Evolutionary conservation across 1,140 invertebrate genomes (phyloP), one percentile per base, ranked within the genome.

Genomic region (Arctopsyche grandis): DNA sequence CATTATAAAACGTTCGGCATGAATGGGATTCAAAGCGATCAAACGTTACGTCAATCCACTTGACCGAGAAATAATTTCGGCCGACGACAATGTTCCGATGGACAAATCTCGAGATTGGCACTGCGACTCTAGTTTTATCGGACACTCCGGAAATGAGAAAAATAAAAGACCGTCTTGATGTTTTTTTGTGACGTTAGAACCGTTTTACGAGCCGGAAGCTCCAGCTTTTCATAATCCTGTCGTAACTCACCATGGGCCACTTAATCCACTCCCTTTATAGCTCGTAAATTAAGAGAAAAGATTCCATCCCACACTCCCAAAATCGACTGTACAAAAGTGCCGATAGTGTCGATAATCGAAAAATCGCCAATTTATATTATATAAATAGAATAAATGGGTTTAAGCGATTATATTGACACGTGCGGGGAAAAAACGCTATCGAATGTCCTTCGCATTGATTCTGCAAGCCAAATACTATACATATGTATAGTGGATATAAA

Each of bases 221-320:
- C 9, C 63, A 26, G 63, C 63, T 66, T 66, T 66, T 66, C 63
- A 66, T 66, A 66, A 66, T 66, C 63, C 63, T 66, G 24, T 66
- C 63, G 63, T 66, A 66, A 66, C 63, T 26, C 21, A 26, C 22
- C 22, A 22, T 22, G 63, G 63, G 24, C 63, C 63, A 66, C 63
- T 66, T 66, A 66, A 66, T 66, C 63, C 63, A 9, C 63, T 24
- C 63, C 63, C 14, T 66, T 66, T 66, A 66, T 66, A 10, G 63
- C 5, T 66, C 63, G 63, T 66, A 66, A 66, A 66, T 66, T 66
- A 66, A 66, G 12, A 22, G 21, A 16, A 52, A 14, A 52, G 10
- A 52, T 16, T 52, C 10, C 48, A 14, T 4, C 48, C 10, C 12
- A 52, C 12, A 46, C 12, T 7, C 12, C 5, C 44, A 7, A 46